A percentile compares a stretch with the other conserved stretches of the same genome.
phyloP scores from a whole-genome alignment of 2,888 invertebrate species.

The Oscheius onirici region DNA sequence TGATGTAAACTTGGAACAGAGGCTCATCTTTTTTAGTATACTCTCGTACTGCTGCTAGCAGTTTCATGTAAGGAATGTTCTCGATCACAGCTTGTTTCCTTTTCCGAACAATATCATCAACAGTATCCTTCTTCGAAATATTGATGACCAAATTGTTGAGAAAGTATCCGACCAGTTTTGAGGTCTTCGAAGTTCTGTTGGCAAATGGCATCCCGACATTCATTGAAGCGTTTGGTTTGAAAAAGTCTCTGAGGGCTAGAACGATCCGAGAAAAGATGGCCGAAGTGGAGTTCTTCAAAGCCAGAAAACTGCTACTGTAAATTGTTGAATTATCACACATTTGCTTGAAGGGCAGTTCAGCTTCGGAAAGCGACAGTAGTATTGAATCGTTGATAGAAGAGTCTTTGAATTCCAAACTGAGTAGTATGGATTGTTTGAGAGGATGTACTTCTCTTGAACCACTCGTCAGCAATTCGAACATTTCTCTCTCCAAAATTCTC shows the following conservation, averaged over 20 bases:
- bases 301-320: too few species aligned
- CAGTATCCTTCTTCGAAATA: neutral
- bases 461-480: neutral
- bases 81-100: neutral
- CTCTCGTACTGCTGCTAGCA: neutral
- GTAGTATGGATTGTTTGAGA: neutral
- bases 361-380: too few species aligned
- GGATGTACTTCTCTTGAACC: neutral
- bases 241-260: neutral
- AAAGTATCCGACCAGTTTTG: constrained; percentile 56
- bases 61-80: constrained; percentile 23
- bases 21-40: neutral
- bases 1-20: constrained; percentile 56
- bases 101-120: constrained; percentile 10
- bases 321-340: too few species aligned
- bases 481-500: constrained; percentile 20
- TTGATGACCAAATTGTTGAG: constrained; percentile 54
- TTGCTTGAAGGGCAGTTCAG: too few species aligned
- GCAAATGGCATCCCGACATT: constrained; percentile 52
- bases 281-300: too few species aligned
- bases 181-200: constrained; percentile 41
- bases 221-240: constrained; percentile 2
- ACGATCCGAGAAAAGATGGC: too few species aligned
- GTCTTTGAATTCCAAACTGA: too few species aligned
- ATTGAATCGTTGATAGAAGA: too few species aligned